Base-by-base conservation (phyloP, 2,797 vertebrate species). In the Anguilla pacifica region DNA sequence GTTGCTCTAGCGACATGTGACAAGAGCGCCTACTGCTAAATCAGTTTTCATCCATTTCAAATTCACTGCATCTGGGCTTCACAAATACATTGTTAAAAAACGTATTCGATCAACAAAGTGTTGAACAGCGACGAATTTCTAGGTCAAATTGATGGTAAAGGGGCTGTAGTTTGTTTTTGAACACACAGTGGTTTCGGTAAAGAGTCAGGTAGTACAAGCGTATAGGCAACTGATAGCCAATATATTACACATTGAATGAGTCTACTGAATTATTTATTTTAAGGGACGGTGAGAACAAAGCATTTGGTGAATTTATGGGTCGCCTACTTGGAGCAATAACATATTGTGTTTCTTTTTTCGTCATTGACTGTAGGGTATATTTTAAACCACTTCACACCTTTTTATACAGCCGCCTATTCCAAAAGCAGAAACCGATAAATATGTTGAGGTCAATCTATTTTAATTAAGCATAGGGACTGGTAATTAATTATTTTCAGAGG, bases 221-320 rank as follows among this genome's bases (percentile, higher is more conserved):
- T 28, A 70, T 70, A n/a, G 64, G n/a, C 64, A 6, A 70, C 64
- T 10, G 64, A 28, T 70, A 70, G 64, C 25, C 25, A 51, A 22
- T 25, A n/a, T 49, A 82, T 49, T 43, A 79, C 19, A 43, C 43
- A 79, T 79, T 74, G 13, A 79, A 79, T 79, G 19, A 79, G 19
- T 70, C 64, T 28, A 59, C 7, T 72, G 35, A 17, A 43, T 79
- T 79, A 22, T 79, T 79, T 79, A 79, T 79, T 79, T 79, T 43
- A 79, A 22, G 39, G 39, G 15, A 19, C 74, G 1, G 74, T 79
- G 35, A 43, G 7, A 46, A 43, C 39, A 46, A 79, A 43, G 31
- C 74, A 79, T 46, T 43, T 46, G 74, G 39, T 39, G 43, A 79
- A 79, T 79, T 39, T 39, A 35, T 43, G 74, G 74, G 35, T 17